Base-by-base conservation (phyloP, 2,888 invertebrate species). In the Acronicta psi region DNA sequence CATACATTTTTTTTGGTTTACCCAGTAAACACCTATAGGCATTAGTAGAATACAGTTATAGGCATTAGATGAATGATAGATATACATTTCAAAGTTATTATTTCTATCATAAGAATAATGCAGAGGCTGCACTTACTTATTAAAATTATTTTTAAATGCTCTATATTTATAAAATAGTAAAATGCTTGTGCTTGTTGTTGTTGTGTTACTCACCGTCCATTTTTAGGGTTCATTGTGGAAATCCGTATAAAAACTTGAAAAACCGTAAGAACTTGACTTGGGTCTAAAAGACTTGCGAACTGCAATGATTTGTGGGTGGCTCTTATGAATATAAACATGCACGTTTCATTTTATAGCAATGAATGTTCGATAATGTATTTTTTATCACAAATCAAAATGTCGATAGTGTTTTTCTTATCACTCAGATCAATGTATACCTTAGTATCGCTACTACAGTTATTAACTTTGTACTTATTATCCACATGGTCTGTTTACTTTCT, bases 331-430 rank as follows among this genome's bases (percentile, higher is more conserved):
- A 59, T 41, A 40, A 49, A 57, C 54, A 56, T 59, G 46, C 40
- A 44, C 55, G 62, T 42, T 67, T 56, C 67, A 62, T 58, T 73
- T 75, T 76, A 76, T 76, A 76, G 59, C 65, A 47, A 64, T 69
- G 65, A 56, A 68, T 60, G 73, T 65, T 65, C 63, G 74, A 73
- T 76, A 73, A 64, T 68, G 65, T 72, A 42, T 58, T 67, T 74
- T 63, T 76, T 74, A 76, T 76, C 75, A 61, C 57, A 74, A 76
- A 76, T 76, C 74, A 76, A 72, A 76, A 76, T 54, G 50, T 41
- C 54, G 74, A 72, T 76, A 74, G 54, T 71, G 72, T 59, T 45
- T 61, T 64, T 71, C 64, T 76, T 76, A 76, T 76, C 77, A 47
- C 50, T 7, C 1, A 62, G 55, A 63, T 72, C 68, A 51, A 64